These are phyloP conservation scores for Trinectes maculatus DNA, from an alignment of 2,113 vertebrate genomes.

Conservation along the genomic window DNA sequence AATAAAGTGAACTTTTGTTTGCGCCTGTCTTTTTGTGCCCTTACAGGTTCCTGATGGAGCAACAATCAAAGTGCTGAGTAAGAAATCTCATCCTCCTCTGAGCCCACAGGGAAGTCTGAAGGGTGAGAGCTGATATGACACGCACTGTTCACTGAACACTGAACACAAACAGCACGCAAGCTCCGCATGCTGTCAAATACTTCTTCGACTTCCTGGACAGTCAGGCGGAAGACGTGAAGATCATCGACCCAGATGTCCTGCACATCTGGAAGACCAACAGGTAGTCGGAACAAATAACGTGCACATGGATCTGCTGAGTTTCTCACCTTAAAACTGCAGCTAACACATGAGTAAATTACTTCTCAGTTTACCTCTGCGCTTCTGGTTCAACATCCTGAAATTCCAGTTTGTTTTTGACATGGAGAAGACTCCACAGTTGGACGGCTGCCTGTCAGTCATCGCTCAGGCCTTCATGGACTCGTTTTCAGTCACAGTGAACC, in stretches of 20 bases:
- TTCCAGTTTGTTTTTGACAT: constrained; percentile 97
- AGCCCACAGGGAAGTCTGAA: constrained; percentile 76
- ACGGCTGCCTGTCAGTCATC: constrained; percentile 93
- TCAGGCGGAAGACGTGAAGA: constrained; percentile 93
- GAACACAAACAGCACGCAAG: constrained; percentile 75
- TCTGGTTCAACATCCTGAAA: constrained; percentile 98
- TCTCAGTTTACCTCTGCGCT: constrained; percentile 92
- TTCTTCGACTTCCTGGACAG: constrained; percentile 95
- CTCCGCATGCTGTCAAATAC: constrained; percentile 90
- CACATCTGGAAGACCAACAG: constrained; percentile 99
- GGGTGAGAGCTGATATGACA: constrained; percentile 62
- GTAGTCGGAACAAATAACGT: no score
- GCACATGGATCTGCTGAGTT: no score
- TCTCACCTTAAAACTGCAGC: no score
- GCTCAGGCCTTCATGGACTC: constrained; percentile 99
- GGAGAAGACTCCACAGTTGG: constrained; percentile 91
- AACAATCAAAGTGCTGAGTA: constrained; percentile 88
- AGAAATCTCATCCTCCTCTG: constrained; percentile 69
- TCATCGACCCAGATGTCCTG: constrained; percentile 92
- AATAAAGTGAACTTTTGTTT: no score
- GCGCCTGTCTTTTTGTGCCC: no score
- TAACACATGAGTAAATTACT: no score
- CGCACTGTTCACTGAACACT: not conserved
- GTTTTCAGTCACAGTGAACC: constrained; percentile 91
- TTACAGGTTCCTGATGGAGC: constrained; percentile 88